Evolutionary conservation across 2,797 vertebrate species (phyloP).

Genomic region (Acrocephalus scirpaceus): DNA sequence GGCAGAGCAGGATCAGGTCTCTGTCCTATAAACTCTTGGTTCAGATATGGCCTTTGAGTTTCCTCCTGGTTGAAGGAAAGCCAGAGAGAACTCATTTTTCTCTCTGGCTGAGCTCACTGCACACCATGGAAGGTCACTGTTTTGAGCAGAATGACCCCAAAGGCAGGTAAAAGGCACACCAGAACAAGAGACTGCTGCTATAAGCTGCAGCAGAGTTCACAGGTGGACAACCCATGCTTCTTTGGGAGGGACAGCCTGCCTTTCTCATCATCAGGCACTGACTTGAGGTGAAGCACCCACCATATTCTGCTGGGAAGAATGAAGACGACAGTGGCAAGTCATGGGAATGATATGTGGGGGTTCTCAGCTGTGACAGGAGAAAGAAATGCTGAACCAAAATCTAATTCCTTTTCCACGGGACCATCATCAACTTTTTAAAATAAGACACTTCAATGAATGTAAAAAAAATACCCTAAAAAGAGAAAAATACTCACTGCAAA

Average conservation of each 20-base stretch:
- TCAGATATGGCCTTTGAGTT: background rate
- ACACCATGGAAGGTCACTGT: background rate
- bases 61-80: background rate
- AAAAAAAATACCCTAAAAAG: background rate
- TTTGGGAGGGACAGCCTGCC: background rate
- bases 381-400: background rate
- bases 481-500: background rate
- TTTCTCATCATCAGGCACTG: background rate
- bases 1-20: background rate
- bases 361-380: background rate
- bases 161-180: background rate
- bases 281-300: background rate
- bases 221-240: accelerated
- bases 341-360: background rate
- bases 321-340: accelerated
- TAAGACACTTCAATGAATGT: background rate
- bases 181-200: background rate
- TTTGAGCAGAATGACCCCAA: background rate
- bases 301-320: background rate
- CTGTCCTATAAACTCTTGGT: accelerated
- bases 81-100: background rate
- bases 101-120: background rate
- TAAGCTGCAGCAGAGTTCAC: background rate
- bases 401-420: background rate
- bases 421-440: background rate